phyloP scores from a whole-genome alignment of 2,888 invertebrate species.

The Nephrocerus scutellatus region DNA sequence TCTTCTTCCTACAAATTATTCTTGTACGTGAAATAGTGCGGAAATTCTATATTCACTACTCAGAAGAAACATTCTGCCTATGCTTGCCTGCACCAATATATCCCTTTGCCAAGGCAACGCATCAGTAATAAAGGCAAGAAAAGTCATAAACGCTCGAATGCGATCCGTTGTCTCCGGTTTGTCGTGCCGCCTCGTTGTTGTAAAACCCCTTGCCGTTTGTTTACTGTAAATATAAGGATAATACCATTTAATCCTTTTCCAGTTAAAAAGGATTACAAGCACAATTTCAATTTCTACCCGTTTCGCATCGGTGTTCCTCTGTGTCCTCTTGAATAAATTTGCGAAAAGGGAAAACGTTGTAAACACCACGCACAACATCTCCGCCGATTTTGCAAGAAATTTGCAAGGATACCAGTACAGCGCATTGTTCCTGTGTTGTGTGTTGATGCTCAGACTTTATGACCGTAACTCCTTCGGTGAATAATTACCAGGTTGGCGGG shows the following conservation, averaged over 20 bases:
- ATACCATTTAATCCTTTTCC: slow-evolving; percentile 39
- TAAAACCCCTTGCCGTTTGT: slow-evolving; percentile 27
- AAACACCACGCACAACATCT: slow-evolving; percentile 24
- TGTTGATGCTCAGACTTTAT: slow-evolving; percentile 31
- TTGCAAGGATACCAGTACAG: slow-evolving; percentile 25
- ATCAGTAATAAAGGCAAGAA: too few relatives aligned
- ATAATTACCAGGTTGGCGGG: too few relatives aligned
- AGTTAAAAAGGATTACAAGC: slow-evolving; percentile 31
- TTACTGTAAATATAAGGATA: slow-evolving; percentile 44
- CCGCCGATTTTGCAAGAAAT: slow-evolving; percentile 24
- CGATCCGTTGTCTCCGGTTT: not conserved
- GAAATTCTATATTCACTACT: too few relatives aligned
- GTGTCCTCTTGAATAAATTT: slow-evolving; percentile 28
- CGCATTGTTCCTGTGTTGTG: not conserved
- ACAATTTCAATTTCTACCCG: slow-evolving; percentile 1
- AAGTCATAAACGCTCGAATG: too few relatives aligned
- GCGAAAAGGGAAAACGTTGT: slow-evolving; percentile 23
- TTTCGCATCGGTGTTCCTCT: not conserved
- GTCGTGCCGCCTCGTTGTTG: not conserved
- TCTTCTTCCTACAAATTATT: too few relatives aligned
- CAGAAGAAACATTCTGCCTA: too few relatives aligned
- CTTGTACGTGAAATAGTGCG: too few relatives aligned
- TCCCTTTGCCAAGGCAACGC: too few relatives aligned
- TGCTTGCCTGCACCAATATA: too few relatives aligned
- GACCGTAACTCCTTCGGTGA: slow-evolving; percentile 36